A percentile compares a stretch with the other conserved stretches of the same genome.
Conservation (phyloP, 2,888 invertebrate species). For the Plemyria rubiginata region DNA sequence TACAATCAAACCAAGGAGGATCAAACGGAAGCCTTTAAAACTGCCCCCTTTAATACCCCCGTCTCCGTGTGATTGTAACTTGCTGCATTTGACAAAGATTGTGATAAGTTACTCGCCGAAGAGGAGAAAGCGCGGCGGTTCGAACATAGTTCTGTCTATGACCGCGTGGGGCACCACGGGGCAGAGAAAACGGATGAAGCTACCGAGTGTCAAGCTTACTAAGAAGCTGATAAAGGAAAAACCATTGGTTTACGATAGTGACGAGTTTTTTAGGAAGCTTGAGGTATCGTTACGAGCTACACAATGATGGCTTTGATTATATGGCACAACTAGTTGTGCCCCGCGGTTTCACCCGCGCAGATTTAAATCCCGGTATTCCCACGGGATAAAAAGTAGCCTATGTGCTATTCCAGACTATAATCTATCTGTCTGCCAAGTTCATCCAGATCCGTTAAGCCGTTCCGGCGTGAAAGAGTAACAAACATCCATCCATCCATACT, state of each 20-base stretch:
- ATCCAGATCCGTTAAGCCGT: too few relatives aligned
- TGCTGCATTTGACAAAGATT: slow-evolving; percentile 71
- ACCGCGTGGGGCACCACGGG: slow-evolving; percentile 65
- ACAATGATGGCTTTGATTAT: too few relatives aligned
- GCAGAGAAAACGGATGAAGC: slow-evolving; percentile 66
- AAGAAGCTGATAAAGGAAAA: slow-evolving; percentile 58
- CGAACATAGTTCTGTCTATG: slow-evolving; percentile 68
- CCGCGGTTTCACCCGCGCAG: too few relatives aligned
- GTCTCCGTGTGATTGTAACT: slow-evolving; percentile 64
- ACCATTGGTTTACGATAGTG: slow-evolving; percentile 58
- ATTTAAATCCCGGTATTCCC: too few relatives aligned
- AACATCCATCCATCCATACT: too few relatives aligned
- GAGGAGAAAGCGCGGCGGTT: slow-evolving; percentile 67
- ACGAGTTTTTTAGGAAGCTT: slow-evolving; percentile 73
- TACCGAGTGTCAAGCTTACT: slow-evolving; percentile 60
- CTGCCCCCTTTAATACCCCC: slow-evolving; percentile 49
- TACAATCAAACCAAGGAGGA: slow-evolving; percentile 52
- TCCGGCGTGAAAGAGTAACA: too few relatives aligned
- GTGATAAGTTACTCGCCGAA: slow-evolving; percentile 67
- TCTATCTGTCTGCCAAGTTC: too few relatives aligned
- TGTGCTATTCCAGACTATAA: too few relatives aligned
- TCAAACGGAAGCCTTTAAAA: slow-evolving; percentile 55
- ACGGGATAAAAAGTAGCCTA: too few relatives aligned
- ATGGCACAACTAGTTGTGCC: too few relatives aligned
- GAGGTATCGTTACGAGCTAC: slow-evolving; percentile 64